Conservation (phyloP, 2,888 invertebrate species). For the Sylvicola fuscatus region DNA sequence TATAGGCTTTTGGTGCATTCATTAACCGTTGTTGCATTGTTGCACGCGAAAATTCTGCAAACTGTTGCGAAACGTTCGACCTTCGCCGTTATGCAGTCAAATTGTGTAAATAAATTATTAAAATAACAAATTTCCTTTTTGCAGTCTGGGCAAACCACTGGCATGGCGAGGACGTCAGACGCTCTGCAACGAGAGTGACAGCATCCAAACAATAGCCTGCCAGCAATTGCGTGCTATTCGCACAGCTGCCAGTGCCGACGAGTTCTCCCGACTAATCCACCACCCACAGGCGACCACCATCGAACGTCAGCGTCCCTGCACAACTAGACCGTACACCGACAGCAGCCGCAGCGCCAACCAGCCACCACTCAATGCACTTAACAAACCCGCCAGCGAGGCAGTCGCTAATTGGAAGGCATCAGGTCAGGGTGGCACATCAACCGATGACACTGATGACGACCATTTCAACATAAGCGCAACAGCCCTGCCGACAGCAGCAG, state of each 20-base stretch:
- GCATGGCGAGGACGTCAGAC: constrained; percentile 10
- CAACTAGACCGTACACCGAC: background rate
- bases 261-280: constrained; percentile 9
- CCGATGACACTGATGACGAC: no score
- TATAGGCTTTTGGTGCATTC: no score
- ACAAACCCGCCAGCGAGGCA: background rate
- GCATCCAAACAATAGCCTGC: constrained; percentile 13
- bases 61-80: no score
- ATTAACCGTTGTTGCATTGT: no score
- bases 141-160: constrained; percentile 9
- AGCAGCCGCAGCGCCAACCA: no score
- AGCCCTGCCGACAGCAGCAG: background rate
- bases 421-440: no score
- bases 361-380: background rate
- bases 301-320: background rate
- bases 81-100: no score
- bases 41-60: no score
- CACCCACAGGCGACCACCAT: background rate
- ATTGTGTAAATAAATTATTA: no score
- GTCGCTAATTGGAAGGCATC: background rate
- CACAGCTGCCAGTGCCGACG: constrained; percentile 12
- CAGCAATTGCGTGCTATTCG: constrained; percentile 16
- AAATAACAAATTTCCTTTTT: constrained; percentile 1
- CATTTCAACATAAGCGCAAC: background rate
- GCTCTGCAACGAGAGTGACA: constrained; percentile 10